Percentiles rank a stretch among this genome's conserved stretches.
These are phyloP conservation scores for Tenthredo amoena DNA, from an alignment of 2,888 invertebrate genomes.

Conservation along the genomic window DNA sequence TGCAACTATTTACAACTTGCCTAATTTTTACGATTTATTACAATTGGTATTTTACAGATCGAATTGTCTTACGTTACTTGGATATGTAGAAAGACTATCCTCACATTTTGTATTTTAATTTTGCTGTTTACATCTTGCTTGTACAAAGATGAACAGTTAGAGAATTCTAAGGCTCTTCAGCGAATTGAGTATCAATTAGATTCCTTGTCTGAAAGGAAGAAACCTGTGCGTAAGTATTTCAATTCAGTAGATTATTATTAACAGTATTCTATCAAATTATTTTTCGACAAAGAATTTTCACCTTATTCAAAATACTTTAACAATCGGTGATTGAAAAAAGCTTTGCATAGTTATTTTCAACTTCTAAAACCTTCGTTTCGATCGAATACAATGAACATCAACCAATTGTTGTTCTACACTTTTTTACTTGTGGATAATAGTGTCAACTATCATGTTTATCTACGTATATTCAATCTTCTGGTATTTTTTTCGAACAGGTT, in stretches of 20 bases:
- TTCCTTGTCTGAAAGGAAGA: constrained; percentile 60
- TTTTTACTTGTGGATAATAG: neutral
- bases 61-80: constrained; percentile 65
- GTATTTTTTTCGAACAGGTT: constrained; percentile 60
- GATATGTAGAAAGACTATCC: constrained; percentile 68
- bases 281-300: neutral
- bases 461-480: neutral
- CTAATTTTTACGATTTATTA: neutral
- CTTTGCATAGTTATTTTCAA: neutral
- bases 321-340: constrained; percentile 3
- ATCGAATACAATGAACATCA: neutral
- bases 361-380: neutral
- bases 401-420: neutral
- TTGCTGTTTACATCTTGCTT: constrained; percentile 68
- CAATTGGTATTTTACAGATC: constrained; percentile 57
- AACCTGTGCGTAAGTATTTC: constrained; percentile 51
- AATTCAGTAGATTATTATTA: neutral
- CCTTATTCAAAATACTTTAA: neutral
- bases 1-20: neutral
- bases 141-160: constrained; percentile 68
- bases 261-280: neutral
- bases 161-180: constrained; percentile 68
- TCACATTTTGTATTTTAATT: constrained; percentile 67
- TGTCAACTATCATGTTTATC: neutral
- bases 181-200: constrained; percentile 70